These are phyloP conservation scores for Medauroidea extradentata DNA, from an alignment of 1,140 invertebrate genomes.

Conservation along the genomic window DNA sequence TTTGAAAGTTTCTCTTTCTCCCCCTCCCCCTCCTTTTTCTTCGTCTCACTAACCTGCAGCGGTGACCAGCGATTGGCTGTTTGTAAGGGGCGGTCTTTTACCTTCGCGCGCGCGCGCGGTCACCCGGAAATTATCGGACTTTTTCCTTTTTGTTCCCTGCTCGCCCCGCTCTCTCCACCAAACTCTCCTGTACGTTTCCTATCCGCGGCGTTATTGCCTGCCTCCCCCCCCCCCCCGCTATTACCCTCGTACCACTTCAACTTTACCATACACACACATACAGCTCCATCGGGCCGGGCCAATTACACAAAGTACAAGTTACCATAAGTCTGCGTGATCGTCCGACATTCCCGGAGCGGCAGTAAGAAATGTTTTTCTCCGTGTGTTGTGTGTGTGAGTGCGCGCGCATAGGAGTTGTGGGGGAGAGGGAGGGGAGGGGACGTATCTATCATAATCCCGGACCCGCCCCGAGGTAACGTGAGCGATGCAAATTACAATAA, in stretches of 20 bases:
- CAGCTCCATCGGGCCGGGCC: conserved; percentile 4
- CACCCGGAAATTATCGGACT: no score
- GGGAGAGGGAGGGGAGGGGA: not conserved
- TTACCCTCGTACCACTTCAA: no score
- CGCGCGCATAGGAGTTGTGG: not conserved
- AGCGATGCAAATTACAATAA: conserved; percentile 22
- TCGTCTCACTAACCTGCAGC: no score
- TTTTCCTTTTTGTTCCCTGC: conserved; percentile 10
- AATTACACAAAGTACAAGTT: conserved; percentile 21
- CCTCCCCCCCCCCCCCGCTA: conserved; percentile 15
- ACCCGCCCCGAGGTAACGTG: conserved; percentile 17
- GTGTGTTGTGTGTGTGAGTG: not conserved
- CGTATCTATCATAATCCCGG: conserved; percentile 10
- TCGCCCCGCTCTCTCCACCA: conserved; percentile 25
- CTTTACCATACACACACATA: not conserved
- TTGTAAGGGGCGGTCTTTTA: no score
- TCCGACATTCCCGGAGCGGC: conserved; percentile 11
- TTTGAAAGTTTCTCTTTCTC: no score
- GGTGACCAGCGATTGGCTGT: no score
- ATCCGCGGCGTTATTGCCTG: conserved; percentile 19
- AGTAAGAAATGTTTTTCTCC: no score
- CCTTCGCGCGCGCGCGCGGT: no score
- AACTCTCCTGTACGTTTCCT: conserved; percentile 42
- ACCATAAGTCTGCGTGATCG: conserved; percentile 17
- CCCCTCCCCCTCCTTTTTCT: no score